Base-by-base conservation (phyloP, 2,113 vertebrate species). In the Talpa occidentalis region DNA sequence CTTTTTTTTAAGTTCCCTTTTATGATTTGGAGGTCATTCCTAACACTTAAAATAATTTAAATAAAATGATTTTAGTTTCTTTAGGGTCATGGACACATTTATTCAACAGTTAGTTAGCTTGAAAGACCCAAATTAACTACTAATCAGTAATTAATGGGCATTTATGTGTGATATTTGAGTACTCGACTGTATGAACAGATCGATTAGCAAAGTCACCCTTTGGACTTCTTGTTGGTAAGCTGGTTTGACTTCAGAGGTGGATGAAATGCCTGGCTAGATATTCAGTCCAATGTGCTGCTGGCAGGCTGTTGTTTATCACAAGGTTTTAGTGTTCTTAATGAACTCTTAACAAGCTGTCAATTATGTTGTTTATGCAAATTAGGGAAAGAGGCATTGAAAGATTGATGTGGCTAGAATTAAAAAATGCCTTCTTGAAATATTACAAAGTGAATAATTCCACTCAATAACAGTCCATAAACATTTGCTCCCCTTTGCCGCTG, bases 281-380 rank as follows among this genome's bases (percentile, higher is more conserved):
- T 54, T 95, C 93, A 90, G 97, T 97, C 97, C 98, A 92, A 95
- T 80, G 49, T 40, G 77, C 66, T 77, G 30, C 64, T 96, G 86
- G 88, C 76, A 30, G 42, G 77, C 94, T 90, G 95, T 90, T 98
- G 95, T 97, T 98, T 97, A 95, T 97, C 96, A 93, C 90, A 47
- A 95, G 95, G 95, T 95, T 97, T 96, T 95, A 89, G 88, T 97
- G 96, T 96, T 98, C 93, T 96, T 98, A 98, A 98, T 98, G 98
- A 98, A 98, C 97, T 98, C 97, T 97, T 98, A 98, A 98, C 97
- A 98, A 98, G 98, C 98, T 98, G 98, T 98, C 98, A 98, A 91
- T 98, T 98, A 98, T 10, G 42, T 76, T 73, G 49, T 93, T 98
- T 93, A 97, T 98, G 98, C 96, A 98, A 97, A 98, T 98, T 93